Evolutionary conservation across 2,888 invertebrate species (phyloP), one percentile per base, ranked within the genome.

Genomic region (Villa cingulata): DNA sequence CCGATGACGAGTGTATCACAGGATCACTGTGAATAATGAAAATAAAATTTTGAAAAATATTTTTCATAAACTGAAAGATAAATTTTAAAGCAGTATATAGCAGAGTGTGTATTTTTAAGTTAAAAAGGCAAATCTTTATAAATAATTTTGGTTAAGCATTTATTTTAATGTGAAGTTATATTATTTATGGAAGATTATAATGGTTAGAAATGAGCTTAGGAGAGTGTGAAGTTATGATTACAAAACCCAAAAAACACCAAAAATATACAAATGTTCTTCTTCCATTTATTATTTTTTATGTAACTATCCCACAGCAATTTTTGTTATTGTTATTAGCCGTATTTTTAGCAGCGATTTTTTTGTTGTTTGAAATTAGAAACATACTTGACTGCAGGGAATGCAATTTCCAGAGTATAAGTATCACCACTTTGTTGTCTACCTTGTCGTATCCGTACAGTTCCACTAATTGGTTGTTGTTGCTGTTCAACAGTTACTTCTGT

Each of bases 321-420:
- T 23, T 4, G 7, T 23, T 12, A 36, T 5, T 7, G 36, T 36
- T 5, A n/a, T 34, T n/a, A n/a, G n/a, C n/a, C 4, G n/a, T 16
- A 15, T 34, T 4, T 34, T 4, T 12, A 7, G 4, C n/a, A 34
- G 34, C 12, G 12, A 10, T 10, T 7, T 34, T 23, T 23, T 23
- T 6, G 7, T 7, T 23, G 23, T 23, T 23, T 23, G 6, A 29
- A 29, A 29, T 29, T 9, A 9, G 7, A 51, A 59, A 78, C 78
- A 85, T 83, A 89, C 89, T 86, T 89, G 75, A 86, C 77, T 64
- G 89, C 83, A 66, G 89, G 89, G 81, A 90, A 90, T 66, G 87
- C 81, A 71, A 92, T 86, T 74, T 88, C 86, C 70, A 91, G 80
- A 74, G 78, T 83, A 77, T 92, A 92, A 60, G 88, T 88, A 72